Evolutionary conservation across 2,113 vertebrate species (phyloP).

Genomic region (Pelecanus crispus): DNA sequence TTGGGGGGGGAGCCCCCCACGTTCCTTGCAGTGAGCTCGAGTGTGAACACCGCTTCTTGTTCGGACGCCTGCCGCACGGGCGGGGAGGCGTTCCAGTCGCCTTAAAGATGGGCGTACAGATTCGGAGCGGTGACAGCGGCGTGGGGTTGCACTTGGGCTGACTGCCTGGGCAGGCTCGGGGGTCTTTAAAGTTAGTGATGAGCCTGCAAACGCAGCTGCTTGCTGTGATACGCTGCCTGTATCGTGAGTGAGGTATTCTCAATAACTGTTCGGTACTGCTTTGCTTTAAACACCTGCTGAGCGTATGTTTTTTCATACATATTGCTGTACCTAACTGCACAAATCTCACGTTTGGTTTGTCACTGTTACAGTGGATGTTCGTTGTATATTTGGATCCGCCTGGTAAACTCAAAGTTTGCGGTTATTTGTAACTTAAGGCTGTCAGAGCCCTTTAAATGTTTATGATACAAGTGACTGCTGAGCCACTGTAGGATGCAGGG

Average conservation of each 20-base stretch:
- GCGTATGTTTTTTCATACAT: neutral
- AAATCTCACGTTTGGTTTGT: fast-evolving
- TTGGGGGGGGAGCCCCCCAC: fast-evolving
- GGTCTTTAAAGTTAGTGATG: fast-evolving
- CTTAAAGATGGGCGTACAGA: fast-evolving
- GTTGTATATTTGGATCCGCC: neutral
- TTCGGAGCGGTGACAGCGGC: fast-evolving
- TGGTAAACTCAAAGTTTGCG: neutral
- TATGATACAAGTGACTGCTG: neutral
- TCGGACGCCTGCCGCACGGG: too few relatives aligned
- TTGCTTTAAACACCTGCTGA: neutral
- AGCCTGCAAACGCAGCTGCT: fast-evolving
- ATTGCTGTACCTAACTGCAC: fast-evolving
- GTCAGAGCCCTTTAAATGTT: neutral
- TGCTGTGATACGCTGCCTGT: fast-evolving
- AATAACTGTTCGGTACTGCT: neutral
- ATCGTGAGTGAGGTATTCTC: too few relatives aligned
- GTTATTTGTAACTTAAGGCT: neutral
- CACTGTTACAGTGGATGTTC: fast-evolving
- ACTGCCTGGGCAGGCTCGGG: fast-evolving
- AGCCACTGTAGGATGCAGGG: neutral
- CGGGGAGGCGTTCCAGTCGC: fast-evolving
- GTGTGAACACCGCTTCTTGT: too few relatives aligned
- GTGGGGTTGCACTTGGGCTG: fast-evolving
- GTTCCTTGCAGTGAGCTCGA: too few relatives aligned